phyloP scores from a whole-genome alignment of 2,113 vertebrate species.

The Nicator chloris region DNA sequence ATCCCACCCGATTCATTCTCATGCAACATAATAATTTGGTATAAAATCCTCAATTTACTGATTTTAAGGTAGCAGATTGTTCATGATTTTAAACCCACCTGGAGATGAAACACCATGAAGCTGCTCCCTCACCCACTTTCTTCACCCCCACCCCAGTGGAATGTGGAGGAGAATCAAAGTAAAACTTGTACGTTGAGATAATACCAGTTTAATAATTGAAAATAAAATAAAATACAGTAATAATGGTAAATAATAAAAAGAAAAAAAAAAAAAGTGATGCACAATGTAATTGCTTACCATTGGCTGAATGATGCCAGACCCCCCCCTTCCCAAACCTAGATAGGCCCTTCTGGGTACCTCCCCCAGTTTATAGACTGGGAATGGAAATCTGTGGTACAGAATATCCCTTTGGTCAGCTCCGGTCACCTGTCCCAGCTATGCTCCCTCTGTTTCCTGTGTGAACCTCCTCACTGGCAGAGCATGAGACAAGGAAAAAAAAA shows the following conservation, averaged over 20 bases:
- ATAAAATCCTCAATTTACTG: not conserved
- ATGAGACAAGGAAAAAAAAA: not conserved
- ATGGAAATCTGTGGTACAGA: not conserved
- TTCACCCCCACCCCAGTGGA: not conserved
- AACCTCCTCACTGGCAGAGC: not conserved
- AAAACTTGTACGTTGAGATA: not conserved
- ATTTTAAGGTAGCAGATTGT: not conserved
- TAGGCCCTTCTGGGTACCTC: not conserved
- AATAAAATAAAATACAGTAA: not conserved
- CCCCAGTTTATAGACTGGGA: not conserved
- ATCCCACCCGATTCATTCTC: not conserved
- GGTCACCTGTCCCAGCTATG: not conserved
- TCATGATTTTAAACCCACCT: not conserved
- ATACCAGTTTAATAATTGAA: not conserved
- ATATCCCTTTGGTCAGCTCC: not conserved
- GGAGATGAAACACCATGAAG: not conserved
- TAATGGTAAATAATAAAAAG: not conserved
- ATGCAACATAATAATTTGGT: not conserved
- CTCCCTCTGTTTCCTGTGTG: not conserved
- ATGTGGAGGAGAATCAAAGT: not conserved
- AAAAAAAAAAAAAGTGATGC: not conserved
- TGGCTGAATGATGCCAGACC: not conserved
- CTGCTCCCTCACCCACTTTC: not conserved
- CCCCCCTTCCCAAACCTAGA: not conserved
- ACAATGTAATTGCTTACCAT: not conserved